phyloP scores from a whole-genome alignment of 2,888 invertebrate species.

The Cybosia mesomella region DNA sequence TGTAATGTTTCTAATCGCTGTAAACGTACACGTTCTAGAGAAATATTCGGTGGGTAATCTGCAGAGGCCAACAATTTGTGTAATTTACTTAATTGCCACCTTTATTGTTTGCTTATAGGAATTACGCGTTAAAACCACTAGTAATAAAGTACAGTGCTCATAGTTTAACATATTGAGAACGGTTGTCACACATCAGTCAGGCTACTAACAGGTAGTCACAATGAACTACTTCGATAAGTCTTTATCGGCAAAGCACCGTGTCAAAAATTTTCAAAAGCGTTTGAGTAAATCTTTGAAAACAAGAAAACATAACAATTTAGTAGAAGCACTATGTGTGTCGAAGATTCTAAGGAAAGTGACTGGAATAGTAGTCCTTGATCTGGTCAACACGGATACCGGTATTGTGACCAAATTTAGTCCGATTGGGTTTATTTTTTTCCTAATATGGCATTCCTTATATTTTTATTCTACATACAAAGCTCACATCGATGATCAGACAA shows the following conservation, averaged over 20 bases:
- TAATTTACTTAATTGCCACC: conserved; percentile 9
- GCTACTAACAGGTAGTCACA: background rate
- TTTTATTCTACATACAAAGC: conserved; percentile 62
- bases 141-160: background rate
- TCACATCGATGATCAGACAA: conserved; percentile 62
- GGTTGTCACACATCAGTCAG: background rate
- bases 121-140: background rate
- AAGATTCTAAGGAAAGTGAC: conserved; percentile 54
- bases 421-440: conserved; percentile 55
- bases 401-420: conserved; percentile 51
- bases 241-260: conserved; percentile 9
- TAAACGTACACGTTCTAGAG: background rate
- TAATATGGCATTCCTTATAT: conserved; percentile 58
- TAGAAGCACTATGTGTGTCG: conserved; percentile 58
- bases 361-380: conserved; percentile 58
- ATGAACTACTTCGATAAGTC: conserved; percentile 15
- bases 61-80: conserved; percentile 2
- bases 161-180: background rate
- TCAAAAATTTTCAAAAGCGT: conserved; percentile 31
- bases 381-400: conserved; percentile 35
- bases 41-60: background rate
- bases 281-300: conserved; percentile 34
- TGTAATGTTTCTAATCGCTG: background rate
- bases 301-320: conserved; percentile 56
- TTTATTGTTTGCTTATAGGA: conserved; percentile 3